Evolutionary conservation across 37 sponge, comb jelly and placozoan species (phyloP), one percentile per base, ranked within the genome.

Genomic region (Tethya wilhelma): DNA sequence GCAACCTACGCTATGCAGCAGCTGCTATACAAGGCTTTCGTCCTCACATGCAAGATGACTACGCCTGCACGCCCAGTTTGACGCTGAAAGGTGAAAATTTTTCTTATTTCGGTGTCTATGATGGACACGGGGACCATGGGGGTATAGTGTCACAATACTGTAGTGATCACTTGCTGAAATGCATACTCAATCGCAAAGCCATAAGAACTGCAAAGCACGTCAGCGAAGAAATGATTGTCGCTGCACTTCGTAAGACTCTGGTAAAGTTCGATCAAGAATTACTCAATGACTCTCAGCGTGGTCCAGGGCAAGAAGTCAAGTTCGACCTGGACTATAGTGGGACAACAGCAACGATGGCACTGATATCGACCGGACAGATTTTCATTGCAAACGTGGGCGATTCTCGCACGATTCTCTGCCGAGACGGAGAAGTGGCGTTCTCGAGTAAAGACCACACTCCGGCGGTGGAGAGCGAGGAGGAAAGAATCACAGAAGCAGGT

Each of bases 1-100:
- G 49, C 73, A 72, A 72, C 34, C 49, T 72, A n/a, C 57, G 40
- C 12, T 75, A 75, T 26, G 59, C 42, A 39, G 75, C 75, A 38
- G 59, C 59, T 58, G 75, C 75, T 37, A 59, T 75, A 41, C 75
- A 75, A 38, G 75, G 75, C 32, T 75, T 58, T 34, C 14, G 75
- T 38, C 25, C 59, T 33, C 38, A 33, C 22, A 75, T 75, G 59
- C 75, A 75, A 38, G 75, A 75, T 26, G 75, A 75, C 42, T 75
- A 33, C 60, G 32, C 59, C 36, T 75, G 75, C 37, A 31, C 59
- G 25, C 75, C 75, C 41, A 31, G 39, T 29, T 40, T 45, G 4
- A 26, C 20, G 39, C 38, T 59, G n/a, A 59, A 57, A 59, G 59
- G 75, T 25, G 59, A 59, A 1, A 31, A 38, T 26, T 59, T 38